Base-by-base conservation (phyloP, 2,888 invertebrate genomes). In the Zaprionus bogoriensis region DNA sequence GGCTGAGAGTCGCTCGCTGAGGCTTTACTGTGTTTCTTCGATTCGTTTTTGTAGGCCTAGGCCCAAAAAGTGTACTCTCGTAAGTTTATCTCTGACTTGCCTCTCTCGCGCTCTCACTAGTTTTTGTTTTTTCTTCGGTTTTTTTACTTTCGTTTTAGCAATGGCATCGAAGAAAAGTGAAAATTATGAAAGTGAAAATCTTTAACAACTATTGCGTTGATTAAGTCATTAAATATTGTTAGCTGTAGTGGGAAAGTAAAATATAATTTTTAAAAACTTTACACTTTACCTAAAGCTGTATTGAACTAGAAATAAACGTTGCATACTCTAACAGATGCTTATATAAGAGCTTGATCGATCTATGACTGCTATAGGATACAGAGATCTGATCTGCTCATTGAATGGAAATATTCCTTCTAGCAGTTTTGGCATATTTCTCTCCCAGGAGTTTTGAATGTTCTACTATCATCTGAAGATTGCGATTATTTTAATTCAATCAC, bases 171-270 rank as follows among this genome's bases (percentile, higher is more conserved):
- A 68, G 81, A 84, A 84, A 80, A 80, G 80, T 80, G 80, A 80
- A 80, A 80, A 80, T 70, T 36, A 71, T 74, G 67, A 71, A n/a
- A 76, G 81, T 84, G 81, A 80, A 80, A 80, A 79, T 79, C 55
- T 64, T 60, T 25, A 52, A 51, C 41, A 42, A 47, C 44, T 57
- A 44, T 50, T 30, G 53, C 58, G 67, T 60, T 67, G 44, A 71
- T 73, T 72, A 36, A 73, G 59, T 64, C 71, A 58, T 67, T 72
- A 67, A 58, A 55, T 67, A 30, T 28, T 61, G 50, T 9, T 25
- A 32, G 12, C 10, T 4, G n/a, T 23, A 19, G 39, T 38, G 62
- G 63, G 71, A 71, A 71, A 71, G 70, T 52, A 17, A 27, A 62
- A 47, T 63, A 23, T 54, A 62, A 62, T 53, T n/a, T n/a, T n/a